These are phyloP conservation scores for Eubucco bourcierii DNA, from an alignment of 2,113 vertebrate species.

Conservation along the genomic window DNA sequence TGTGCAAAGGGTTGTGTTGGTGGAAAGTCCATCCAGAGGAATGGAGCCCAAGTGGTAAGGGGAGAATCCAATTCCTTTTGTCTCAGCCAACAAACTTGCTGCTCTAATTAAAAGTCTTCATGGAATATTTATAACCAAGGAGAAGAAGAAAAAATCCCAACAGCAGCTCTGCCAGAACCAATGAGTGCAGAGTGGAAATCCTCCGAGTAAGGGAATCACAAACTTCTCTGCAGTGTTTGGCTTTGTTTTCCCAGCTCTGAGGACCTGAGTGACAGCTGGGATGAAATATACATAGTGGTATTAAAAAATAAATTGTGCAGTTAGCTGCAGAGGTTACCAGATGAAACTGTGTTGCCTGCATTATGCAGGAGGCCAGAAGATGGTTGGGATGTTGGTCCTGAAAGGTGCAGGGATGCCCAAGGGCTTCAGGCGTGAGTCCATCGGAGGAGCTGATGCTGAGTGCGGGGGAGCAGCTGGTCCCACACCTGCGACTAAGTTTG, in stretches of 20 bases:
- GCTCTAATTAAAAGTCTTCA: constrained; percentile 65
- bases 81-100: constrained; percentile 45
- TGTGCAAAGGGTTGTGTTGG: not conserved
- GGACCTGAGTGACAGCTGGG: not conserved
- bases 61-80: constrained; percentile 20
- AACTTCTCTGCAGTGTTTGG: constrained; percentile 16
- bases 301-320: not conserved
- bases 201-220: not conserved
- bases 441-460: not conserved
- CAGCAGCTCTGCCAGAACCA: constrained; percentile 42
- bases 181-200: constrained; percentile 31
- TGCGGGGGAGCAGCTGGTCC: not conserved
- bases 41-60: not conserved
- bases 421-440: fast-evolving
- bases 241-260: constrained; percentile 29
- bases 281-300: constrained; percentile 15
- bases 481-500: not conserved
- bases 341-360: not conserved
- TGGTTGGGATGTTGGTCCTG: not conserved
- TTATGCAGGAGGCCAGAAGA: not conserved
- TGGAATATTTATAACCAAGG: constrained; percentile 64
- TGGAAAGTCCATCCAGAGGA: constrained; percentile 27
- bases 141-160: constrained; percentile 24
- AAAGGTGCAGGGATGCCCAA: fast-evolving
- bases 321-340: not conserved